A percentile compares a stretch with the other conserved stretches of the same genome.
phyloP scores from a whole-genome alignment of 2,797 vertebrate genomes.

The Urophycis tenuis region DNA sequence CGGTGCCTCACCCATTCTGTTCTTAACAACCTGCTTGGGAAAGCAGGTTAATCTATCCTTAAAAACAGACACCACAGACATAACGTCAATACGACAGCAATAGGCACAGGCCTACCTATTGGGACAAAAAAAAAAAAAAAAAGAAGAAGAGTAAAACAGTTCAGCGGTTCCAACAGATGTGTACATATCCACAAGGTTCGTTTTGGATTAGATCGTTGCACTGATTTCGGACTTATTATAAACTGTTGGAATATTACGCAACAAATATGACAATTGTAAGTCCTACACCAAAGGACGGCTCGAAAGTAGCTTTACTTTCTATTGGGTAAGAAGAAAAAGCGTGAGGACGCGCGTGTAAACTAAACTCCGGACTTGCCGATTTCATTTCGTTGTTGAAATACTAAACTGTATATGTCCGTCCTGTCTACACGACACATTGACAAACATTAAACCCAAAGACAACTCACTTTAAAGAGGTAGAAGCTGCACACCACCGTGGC shows the following conservation, averaged over 20 bases:
- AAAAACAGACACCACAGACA: too few species aligned
- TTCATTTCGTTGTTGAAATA: background rate
- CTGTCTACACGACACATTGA: background rate
- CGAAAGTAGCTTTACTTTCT: too few species aligned
- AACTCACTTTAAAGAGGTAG: background rate
- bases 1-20: conserved; percentile 64
- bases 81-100: too few species aligned
- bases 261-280: background rate
- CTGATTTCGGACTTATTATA: background rate
- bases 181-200: background rate
- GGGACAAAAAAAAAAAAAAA: too few species aligned
- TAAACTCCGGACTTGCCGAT: background rate
- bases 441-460: background rate
- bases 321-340: background rate
- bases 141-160: too few species aligned
- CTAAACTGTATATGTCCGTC: background rate
- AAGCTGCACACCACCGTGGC: background rate
- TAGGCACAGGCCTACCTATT: too few species aligned
- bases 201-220: background rate
- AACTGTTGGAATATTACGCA: too few species aligned
- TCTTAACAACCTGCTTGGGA: background rate
- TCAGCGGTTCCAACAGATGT: background rate
- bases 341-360: background rate
- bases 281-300: background rate
- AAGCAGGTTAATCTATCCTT: background rate